phyloP scores from a whole-genome alignment of 2,797 vertebrate species.

The Botia almorhae region DNA sequence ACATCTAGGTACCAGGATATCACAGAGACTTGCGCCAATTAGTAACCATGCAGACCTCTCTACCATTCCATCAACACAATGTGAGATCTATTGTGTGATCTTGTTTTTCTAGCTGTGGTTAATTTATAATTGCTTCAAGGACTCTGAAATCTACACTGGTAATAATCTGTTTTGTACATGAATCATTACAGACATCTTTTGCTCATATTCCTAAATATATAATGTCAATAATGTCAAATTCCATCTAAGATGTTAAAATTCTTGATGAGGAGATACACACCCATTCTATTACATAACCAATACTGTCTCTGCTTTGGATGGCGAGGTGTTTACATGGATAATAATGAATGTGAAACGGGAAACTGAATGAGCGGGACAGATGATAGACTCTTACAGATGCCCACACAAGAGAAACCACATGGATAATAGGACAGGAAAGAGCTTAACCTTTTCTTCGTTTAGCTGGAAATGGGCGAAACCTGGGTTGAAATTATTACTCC shows the following conservation, averaged over 20 bases:
- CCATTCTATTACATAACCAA: background rate
- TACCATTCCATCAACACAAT: too few relatives aligned
- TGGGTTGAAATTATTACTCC: conserved; percentile 84
- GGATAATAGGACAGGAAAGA: conserved; percentile 71
- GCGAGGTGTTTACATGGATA: conserved; percentile 22
- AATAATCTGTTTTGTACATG: background rate
- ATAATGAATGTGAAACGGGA: conserved; percentile 31
- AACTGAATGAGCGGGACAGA: conserved; percentile 54
- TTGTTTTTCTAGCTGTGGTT: background rate
- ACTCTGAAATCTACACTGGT: background rate
- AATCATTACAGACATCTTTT: background rate
- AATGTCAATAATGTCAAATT: background rate
- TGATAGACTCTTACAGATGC: conserved; percentile 45
- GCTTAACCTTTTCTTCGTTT: conserved; percentile 77
- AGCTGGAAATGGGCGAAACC: conserved; percentile 93
- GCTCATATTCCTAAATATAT: background rate
- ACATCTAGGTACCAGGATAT: too few relatives aligned
- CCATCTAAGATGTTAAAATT: conserved; percentile 12
- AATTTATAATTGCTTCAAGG: background rate
- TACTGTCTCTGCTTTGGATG: background rate
- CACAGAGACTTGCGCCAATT: too few relatives aligned
- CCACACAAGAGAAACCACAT: conserved; percentile 60
- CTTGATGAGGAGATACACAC: background rate
- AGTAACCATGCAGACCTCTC: too few relatives aligned
- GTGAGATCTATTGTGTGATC: too few relatives aligned